Base-by-base conservation (phyloP, 2,888 invertebrate species). In the Diaperis boleti region DNA sequence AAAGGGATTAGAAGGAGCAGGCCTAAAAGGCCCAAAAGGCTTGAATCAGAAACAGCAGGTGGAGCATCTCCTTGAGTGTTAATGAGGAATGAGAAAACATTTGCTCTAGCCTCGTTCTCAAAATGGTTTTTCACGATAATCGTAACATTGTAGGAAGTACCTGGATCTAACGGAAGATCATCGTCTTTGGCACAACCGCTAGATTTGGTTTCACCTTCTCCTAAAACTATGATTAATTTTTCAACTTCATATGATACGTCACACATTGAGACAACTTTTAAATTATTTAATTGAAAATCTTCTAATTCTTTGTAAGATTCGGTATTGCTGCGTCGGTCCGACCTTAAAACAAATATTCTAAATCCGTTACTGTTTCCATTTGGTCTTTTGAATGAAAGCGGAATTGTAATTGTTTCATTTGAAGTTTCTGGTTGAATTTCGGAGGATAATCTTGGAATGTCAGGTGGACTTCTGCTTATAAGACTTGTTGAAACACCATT, bases 101-200 rank as follows among this genome's bases (percentile, higher is more conserved):
- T 45, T 11, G 4, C 10, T 37, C 57, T 31, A 11, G 10, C 26
- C 13, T 13, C 3, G 7, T 35, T 35, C 14, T 15, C 5, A 14
- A 57, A 57, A 11, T 5, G 7, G 35, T 45, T 57, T 15, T 37
- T n/a, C 15, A 57, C 11, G 13, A 47, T 10, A 3, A 57, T 18
- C 6, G 45, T 26, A n/a, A 57, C 17, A 10, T 57, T 45, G 33
- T 57, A 57, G 13, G n/a, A 8, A 14, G 57, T 57, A 35, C 22
- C 45, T 3, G 57, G n/a, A 6, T 45, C 11, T 6, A 57, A 47
- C 14, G 17, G 14, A 14, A 20, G 14, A 42, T 41, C 31, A n/a
- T 26, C 17, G 10, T 15, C 8, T 13, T 39, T 17, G 13, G 7
- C n/a, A 10, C 39, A 42, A 17, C 2, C n/a, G 11, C 11, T 5